These are phyloP conservation scores for Prorops nasuta DNA, from an alignment of 1,140 invertebrate species.

Conservation along the genomic window DNA sequence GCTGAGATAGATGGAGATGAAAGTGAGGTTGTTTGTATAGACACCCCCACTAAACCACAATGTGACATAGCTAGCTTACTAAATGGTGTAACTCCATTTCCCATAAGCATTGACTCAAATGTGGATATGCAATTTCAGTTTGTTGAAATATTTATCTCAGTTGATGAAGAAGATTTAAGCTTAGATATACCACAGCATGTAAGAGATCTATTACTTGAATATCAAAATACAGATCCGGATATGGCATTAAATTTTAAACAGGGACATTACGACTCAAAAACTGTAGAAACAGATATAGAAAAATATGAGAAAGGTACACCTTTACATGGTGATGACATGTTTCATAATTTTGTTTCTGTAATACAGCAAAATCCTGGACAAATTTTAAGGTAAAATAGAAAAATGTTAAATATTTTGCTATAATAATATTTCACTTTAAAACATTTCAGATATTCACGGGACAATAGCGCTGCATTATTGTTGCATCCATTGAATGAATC, in stretches of 20 bases:
- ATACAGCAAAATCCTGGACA: constrained; percentile 78
- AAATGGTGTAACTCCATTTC: constrained; percentile 58
- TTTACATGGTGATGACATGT: constrained; percentile 76
- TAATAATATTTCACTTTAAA: constrained; percentile 4
- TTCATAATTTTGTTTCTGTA: constrained; percentile 74
- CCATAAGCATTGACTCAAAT: constrained; percentile 48
- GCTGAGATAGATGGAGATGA: constrained; percentile 73
- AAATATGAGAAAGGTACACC: constrained; percentile 77
- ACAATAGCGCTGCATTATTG: constrained; percentile 64
- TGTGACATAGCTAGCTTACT: constrained; percentile 64
- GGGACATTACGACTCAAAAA: constrained; percentile 35
- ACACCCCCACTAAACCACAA: constrained; percentile 66
- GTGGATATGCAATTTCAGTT: constrained; percentile 41
- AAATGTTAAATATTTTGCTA: constrained; percentile 13
- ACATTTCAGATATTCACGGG: constrained; percentile 66
- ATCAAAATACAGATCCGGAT: constrained; percentile 61
- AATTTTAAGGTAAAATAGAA: constrained; percentile 67
- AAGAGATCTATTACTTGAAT: constrained; percentile 63
- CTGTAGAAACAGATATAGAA: constrained; percentile 52
- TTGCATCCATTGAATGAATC: constrained; percentile 62
- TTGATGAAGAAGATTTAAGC: constrained; percentile 58
- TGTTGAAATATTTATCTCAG: constrained; percentile 60
- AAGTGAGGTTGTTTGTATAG: constrained; percentile 66
- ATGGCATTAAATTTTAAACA: constrained; percentile 23
- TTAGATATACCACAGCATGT: constrained; percentile 61